These are phyloP conservation scores for Steinernema khuongi DNA, from an alignment of 1,140 invertebrate species.

Conservation along the genomic window DNA sequence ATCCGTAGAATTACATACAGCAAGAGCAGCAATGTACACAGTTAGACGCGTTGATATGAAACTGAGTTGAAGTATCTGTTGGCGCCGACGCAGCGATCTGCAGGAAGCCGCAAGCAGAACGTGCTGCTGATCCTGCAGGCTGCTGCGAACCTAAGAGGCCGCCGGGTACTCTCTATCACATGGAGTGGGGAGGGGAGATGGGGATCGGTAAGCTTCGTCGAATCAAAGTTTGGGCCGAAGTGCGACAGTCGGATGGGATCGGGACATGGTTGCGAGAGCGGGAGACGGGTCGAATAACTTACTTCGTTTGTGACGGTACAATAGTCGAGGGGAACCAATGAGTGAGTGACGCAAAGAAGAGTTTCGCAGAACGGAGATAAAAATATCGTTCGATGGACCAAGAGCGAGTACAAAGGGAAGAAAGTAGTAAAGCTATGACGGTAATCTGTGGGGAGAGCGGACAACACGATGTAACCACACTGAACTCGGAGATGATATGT, in stretches of 20 bases:
- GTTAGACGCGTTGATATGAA: not conserved
- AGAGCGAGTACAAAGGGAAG: not conserved
- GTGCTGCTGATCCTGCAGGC: not conserved
- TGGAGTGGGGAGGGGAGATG: not conserved
- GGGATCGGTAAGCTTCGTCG: not conserved
- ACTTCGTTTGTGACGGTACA: not conserved
- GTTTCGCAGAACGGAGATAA: not conserved
- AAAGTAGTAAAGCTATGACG: not conserved
- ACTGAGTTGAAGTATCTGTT: not conserved
- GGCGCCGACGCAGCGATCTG: too few species aligned
- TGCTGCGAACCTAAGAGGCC: slow-evolving; percentile 9
- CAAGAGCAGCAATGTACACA: not conserved
- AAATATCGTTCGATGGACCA: not conserved
- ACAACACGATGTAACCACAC: not conserved
- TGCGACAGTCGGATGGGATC: not conserved
- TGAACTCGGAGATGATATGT: not conserved
- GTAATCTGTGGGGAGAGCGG: slow-evolving; percentile 5
- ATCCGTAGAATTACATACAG: not conserved
- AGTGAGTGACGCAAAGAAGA: not conserved
- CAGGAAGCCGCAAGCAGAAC: not conserved
- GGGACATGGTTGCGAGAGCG: not conserved
- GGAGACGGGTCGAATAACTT: not conserved
- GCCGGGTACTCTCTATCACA: not conserved
- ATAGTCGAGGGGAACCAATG: not conserved
- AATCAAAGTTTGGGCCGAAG: not conserved